Conservation (phyloP, 2,888 invertebrate species). For the Criorhina ranunculi region DNA sequence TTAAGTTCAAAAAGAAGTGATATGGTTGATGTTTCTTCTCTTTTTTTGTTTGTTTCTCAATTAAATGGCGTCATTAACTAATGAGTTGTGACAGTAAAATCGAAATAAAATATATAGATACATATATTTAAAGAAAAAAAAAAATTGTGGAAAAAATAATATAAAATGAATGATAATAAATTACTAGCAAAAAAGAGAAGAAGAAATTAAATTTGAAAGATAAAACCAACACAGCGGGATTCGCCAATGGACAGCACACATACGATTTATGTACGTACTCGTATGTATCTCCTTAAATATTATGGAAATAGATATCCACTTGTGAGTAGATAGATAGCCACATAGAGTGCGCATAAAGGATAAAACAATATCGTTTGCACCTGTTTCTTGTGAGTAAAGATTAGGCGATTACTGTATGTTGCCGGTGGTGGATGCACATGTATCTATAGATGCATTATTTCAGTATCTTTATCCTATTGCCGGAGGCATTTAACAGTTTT, state of each 20-base stretch:
- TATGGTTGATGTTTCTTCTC: too few species aligned
- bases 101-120: constrained; percentile 55
- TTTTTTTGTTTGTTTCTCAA: constrained; percentile 36
- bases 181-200: constrained; percentile 20
- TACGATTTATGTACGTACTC: background rate
- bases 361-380: constrained; percentile 69
- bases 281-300: constrained; percentile 32
- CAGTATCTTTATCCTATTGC: constrained; percentile 61
- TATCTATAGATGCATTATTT: constrained; percentile 53
- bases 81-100: constrained; percentile 67
- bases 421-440: constrained; percentile 38
- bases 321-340: constrained; percentile 12
- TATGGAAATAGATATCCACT: constrained; percentile 67
- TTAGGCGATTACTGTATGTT: constrained; percentile 64
- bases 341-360: constrained; percentile 57
- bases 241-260: constrained; percentile 28
- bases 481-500: constrained; percentile 53
- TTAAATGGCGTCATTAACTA: constrained; percentile 57
- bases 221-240: constrained; percentile 45
- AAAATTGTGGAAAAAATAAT: constrained; percentile 10
- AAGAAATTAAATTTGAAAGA: constrained; percentile 30
- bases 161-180: constrained; percentile 48
- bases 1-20: too few species aligned
- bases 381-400: constrained; percentile 73
- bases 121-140: constrained; percentile 47